phyloP scores from a whole-genome alignment of 2,888 invertebrate genomes.

The Hartigia nigra region DNA sequence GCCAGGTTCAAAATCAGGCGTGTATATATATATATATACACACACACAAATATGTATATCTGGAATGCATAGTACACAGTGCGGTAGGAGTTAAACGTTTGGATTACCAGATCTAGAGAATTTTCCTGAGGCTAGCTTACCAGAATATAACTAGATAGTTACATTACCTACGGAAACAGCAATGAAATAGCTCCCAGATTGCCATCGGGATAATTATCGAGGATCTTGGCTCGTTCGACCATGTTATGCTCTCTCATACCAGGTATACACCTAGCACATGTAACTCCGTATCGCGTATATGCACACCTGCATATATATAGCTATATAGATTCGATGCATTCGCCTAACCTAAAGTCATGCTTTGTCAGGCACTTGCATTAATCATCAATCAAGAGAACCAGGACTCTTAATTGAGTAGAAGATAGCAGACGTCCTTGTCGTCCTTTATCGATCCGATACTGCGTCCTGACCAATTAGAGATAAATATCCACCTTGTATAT shows the following conservation, averaged over 20 bases:
- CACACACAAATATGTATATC: too few relatives aligned
- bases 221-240: neutral
- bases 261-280: neutral
- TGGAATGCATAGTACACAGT: neutral
- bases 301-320: neutral
- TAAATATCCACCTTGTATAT: neutral
- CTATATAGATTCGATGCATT: neutral
- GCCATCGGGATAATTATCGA: neutral
- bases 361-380: neutral
- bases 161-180: neutral
- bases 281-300: too few relatives aligned
- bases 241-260: neutral
- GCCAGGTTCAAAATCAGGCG: neutral
- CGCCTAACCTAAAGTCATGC: neutral
- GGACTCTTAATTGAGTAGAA: neutral
- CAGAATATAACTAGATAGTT: neutral
- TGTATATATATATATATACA: too few relatives aligned
- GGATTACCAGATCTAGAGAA: neutral
- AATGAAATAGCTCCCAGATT: neutral
- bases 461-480: neutral
- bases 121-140: neutral
- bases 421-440: neutral
- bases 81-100: neutral
- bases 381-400: neutral
- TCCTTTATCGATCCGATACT: neutral